A percentile compares a stretch with the other conserved stretches of the same genome.
These are phyloP conservation scores for Galerucella pusilla DNA, from an alignment of 2,888 invertebrate species.

Conservation along the genomic window DNA sequence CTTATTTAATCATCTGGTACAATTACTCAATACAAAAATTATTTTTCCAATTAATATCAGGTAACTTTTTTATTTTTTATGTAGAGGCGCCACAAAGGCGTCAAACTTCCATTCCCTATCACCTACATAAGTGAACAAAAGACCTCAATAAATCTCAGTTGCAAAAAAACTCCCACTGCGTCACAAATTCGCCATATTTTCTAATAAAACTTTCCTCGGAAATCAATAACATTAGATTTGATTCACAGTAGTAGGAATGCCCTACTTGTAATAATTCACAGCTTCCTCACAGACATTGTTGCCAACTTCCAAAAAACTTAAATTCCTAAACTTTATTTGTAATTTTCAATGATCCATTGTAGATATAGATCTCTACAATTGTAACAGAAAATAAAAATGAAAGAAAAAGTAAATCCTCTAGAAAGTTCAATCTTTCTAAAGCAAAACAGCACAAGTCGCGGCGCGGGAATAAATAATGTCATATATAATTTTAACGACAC, in stretches of 20 bases:
- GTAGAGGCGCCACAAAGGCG: conserved; percentile 18
- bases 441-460: too few species aligned
- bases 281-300: conserved; percentile 5
- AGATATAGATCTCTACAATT: too few species aligned
- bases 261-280: conserved; percentile 49
- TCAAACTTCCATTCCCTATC: conserved; percentile 7
- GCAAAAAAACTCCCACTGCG: conserved; percentile 30
- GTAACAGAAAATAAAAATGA: too few species aligned
- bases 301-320: conserved; percentile 6
- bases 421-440: too few species aligned
- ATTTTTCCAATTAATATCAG: too few species aligned
- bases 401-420: too few species aligned
- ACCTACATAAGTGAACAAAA: conserved; percentile 10
- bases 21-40: too few species aligned
- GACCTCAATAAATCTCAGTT: conserved; percentile 27
- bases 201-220: conserved; percentile 50
- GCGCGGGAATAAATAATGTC: too few species aligned
- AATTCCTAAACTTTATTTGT: neutral
- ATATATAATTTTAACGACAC: too few species aligned
- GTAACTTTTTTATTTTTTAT: neutral
- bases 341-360: too few species aligned
- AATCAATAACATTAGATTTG: conserved; percentile 50
- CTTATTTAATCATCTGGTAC: too few species aligned
- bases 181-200: conserved; percentile 49
- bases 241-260: conserved; percentile 48